Percentiles rank a stretch among this genome's conserved stretches.
Evolutionary conservation across 1,140 invertebrate species (phyloP).

Genomic region (Drosophila gunungcola): DNA sequence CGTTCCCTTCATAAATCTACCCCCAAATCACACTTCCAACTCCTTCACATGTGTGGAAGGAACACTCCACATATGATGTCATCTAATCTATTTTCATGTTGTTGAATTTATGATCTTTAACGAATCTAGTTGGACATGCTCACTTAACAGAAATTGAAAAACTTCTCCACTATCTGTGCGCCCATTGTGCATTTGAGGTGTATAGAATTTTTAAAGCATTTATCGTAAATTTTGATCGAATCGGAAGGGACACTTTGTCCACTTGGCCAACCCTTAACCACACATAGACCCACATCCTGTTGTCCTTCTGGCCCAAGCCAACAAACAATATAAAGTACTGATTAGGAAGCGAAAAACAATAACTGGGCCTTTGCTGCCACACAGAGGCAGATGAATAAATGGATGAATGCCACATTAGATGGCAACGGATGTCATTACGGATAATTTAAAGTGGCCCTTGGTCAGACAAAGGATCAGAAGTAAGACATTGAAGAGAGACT

Average conservation of each 20-base stretch:
- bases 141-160: constrained; percentile 78
- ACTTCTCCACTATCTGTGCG: constrained; percentile 36
- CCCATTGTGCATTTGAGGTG: constrained; percentile 60
- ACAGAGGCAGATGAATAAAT: constrained; percentile 22
- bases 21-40: constrained; percentile 40
- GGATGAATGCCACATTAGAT: constrained; percentile 47
- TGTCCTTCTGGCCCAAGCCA: constrained; percentile 51
- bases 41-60: constrained; percentile 57
- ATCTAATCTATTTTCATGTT: constrained; percentile 70
- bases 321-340: constrained; percentile 50
- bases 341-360: constrained; percentile 81
- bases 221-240: constrained; percentile 83
- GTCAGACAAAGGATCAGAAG: constrained; percentile 6
- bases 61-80: constrained; percentile 58
- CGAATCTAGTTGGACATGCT: constrained; percentile 81
- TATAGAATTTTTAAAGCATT: constrained; percentile 82
- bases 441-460: constrained; percentile 73
- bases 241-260: constrained; percentile 43
- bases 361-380: constrained; percentile 63
- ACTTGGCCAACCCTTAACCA: constrained; percentile 73
- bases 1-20: constrained; percentile 63
- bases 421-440: constrained; percentile 77
- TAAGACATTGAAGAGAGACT: background rate
- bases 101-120: constrained; percentile 78
- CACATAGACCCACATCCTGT: constrained; percentile 42